phyloP scores from a whole-genome alignment of 2,113 vertebrate genomes.

The Pandion haliaetus region DNA sequence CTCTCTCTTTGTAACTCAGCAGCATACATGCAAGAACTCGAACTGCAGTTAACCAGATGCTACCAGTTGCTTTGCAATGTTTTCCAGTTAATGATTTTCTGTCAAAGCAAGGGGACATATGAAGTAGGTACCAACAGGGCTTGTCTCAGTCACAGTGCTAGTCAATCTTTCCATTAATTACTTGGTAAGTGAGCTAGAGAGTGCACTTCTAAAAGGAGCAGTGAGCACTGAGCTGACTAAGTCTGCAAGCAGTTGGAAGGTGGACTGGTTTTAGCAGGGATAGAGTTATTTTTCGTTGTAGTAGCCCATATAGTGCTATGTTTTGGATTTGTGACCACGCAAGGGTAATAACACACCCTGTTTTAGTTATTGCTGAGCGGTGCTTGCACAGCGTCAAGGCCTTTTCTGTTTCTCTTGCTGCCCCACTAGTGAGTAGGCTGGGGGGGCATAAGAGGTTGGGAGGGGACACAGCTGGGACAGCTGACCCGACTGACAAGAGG shows the following conservation, averaged over 20 bases:
- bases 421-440: fast-evolving
- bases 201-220: neutral
- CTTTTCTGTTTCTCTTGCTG: neutral
- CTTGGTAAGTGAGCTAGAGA: neutral
- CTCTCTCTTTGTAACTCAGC: neutral
- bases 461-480: neutral
- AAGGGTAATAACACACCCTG: fast-evolving
- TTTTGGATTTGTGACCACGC: neutral
- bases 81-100: neutral
- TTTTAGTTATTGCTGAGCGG: neutral
- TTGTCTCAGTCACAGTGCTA: neutral
- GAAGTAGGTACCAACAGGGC: neutral
- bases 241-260: neutral
- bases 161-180: neutral
- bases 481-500: neutral
- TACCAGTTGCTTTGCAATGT: neutral
- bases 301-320: neutral
- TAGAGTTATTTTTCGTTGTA: neutral
- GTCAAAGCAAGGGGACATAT: neutral
- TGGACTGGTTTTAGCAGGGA: neutral
- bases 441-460: neutral
- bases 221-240: neutral
- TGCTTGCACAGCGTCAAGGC: neutral
- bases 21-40: neutral
- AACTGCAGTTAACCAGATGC: neutral